Conservation (phyloP, 2,888 invertebrate species). For the Lampropteryx suffumata region DNA sequence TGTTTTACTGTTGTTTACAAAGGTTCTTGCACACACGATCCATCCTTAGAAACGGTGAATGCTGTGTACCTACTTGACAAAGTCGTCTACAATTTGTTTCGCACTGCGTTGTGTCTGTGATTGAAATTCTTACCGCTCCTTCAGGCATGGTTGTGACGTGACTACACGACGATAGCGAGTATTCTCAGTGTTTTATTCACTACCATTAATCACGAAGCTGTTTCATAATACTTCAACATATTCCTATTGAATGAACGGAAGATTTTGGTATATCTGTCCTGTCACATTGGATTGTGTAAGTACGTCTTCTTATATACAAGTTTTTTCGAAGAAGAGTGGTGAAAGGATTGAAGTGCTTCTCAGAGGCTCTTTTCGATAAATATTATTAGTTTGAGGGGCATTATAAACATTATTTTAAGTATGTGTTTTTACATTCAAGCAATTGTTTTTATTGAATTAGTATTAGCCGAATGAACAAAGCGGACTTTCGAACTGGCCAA, state of each 20-base stretch:
- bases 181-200: constrained; percentile 2
- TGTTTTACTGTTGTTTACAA: constrained; percentile 20
- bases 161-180: constrained; percentile 35
- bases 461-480: constrained; percentile 64
- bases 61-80: constrained; percentile 41
- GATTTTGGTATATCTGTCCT: neutral
- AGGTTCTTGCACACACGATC: constrained; percentile 22
- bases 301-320: too few relatives aligned
- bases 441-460: constrained; percentile 55
- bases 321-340: too few relatives aligned
- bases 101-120: constrained; percentile 48
- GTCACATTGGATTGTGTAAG: neutral
- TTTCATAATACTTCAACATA: constrained; percentile 15
- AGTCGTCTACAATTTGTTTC: constrained; percentile 64
- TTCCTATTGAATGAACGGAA: constrained; percentile 4
- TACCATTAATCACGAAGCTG: constrained; percentile 28
- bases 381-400: too few relatives aligned
- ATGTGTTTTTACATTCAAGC: constrained; percentile 24
- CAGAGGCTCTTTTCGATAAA: too few relatives aligned
- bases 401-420: neutral
- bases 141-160: constrained; percentile 46
- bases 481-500: constrained; percentile 65
- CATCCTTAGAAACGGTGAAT: constrained; percentile 30
- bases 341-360: too few relatives aligned
- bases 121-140: constrained; percentile 61